phyloP scores from a whole-genome alignment of 2,797 vertebrate species.

The Prionace glauca region DNA sequence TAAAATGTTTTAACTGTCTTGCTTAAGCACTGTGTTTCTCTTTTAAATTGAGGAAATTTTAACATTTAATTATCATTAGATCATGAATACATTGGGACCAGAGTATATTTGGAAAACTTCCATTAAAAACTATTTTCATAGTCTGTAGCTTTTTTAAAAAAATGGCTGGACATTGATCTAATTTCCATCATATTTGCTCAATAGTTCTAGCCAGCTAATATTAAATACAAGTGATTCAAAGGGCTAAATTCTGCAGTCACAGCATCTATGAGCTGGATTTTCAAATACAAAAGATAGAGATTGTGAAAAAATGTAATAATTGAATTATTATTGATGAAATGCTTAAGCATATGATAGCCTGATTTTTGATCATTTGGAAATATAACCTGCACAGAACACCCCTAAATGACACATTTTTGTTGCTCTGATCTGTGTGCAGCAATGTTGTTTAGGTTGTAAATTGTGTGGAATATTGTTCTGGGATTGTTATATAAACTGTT shows the following conservation, averaged over 20 bases:
- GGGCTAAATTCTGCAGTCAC: slow-evolving; percentile 29
- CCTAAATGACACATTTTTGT: slow-evolving; percentile 47
- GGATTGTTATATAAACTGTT: background rate
- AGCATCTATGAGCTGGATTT: background rate
- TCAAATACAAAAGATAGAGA: background rate
- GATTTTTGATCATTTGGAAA: background rate
- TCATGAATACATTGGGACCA: slow-evolving; percentile 7
- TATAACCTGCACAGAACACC: background rate
- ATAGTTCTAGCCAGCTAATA: background rate
- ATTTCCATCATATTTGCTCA: background rate
- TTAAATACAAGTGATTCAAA: background rate
- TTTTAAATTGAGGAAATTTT: background rate
- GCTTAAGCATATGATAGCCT: background rate
- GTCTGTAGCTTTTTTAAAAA: background rate
- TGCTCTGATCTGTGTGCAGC: slow-evolving; percentile 68
- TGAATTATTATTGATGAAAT: background rate
- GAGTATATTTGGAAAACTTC: background rate
- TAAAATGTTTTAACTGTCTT: slow-evolving; percentile 20
- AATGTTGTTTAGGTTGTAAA: slow-evolving; percentile 48
- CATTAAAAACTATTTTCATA: slow-evolving; percentile 12
- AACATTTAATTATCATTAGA: background rate
- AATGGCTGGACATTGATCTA: background rate
- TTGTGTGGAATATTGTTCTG: background rate
- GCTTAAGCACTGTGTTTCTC: background rate
- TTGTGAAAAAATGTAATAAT: background rate